Conservation (phyloP, 2,113 vertebrate species). For the Nipponia nippon region DNA sequence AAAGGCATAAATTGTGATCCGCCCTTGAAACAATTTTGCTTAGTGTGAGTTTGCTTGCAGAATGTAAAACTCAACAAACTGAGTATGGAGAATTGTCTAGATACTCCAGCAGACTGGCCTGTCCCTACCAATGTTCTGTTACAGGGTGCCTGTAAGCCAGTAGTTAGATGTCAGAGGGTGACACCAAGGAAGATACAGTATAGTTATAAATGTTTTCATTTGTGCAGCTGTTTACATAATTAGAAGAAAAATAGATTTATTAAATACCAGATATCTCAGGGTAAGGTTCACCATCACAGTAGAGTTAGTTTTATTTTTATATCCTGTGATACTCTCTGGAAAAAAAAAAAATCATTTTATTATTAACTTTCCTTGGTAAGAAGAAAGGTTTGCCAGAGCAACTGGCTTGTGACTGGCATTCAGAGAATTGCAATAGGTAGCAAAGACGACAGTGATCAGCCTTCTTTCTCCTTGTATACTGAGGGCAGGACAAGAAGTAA, state of each 20-base stretch:
- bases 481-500: not conserved
- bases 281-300: not conserved
- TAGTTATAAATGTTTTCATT: not conserved
- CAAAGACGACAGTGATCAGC: not conserved
- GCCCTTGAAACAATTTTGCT: not conserved
- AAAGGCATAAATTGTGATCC: not conserved
- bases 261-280: not conserved
- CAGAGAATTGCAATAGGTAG: not conserved
- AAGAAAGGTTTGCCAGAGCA: not conserved
- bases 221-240: not conserved
- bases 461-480: not conserved
- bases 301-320: not conserved
- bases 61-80: not conserved
- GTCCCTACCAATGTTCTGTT: not conserved
- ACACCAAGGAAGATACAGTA: not conserved
- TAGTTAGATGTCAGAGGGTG: not conserved
- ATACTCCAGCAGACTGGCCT: not conserved
- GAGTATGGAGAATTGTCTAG: not conserved
- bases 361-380: not conserved
- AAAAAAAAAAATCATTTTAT: not conserved
- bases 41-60: not conserved
- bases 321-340: not conserved
- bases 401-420: not conserved
- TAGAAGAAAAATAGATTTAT: not conserved
- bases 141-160: not conserved